These are phyloP conservation scores for Drosophila mercatorum DNA, from an alignment of 2,888 invertebrate genomes.

Conservation along the genomic window DNA sequence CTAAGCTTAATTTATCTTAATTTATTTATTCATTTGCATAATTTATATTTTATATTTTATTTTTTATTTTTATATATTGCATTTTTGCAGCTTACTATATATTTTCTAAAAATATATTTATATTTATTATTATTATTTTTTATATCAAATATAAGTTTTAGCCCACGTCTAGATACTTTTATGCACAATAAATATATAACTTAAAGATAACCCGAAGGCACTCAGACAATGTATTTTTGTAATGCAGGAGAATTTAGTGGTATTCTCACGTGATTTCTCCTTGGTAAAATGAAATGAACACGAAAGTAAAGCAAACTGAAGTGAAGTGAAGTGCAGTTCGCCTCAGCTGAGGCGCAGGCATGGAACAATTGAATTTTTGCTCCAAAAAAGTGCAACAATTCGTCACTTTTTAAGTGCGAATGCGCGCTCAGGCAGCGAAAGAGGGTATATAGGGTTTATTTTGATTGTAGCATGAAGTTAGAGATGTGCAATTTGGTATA, in stretches of 20 bases:
- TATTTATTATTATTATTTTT: no score
- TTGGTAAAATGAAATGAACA: constrained; percentile 25
- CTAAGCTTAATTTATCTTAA: no score
- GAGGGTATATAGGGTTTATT: background rate
- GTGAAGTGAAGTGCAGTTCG: constrained; percentile 34
- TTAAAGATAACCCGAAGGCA: constrained; percentile 23
- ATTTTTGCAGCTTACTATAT: no score
- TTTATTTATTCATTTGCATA: no score
- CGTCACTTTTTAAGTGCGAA: background rate
- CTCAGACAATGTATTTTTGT: constrained; percentile 32
- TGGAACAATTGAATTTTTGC: constrained; percentile 9
- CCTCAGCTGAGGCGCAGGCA: constrained; percentile 7
- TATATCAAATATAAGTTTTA: no score
- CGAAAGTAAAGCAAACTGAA: constrained; percentile 29
- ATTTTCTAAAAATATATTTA: no score
- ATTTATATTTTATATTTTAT: no score
- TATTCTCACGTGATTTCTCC: constrained; percentile 54
- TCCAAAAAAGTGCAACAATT: background rate
- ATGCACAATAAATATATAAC: constrained; percentile 13
- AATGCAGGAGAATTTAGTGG: constrained; percentile 57
- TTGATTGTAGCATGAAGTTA: background rate
- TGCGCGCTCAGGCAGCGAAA: background rate
- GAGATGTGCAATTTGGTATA: no score
- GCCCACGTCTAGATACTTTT: background rate
- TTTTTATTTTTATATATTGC: no score